A percentile compares a stretch with the other conserved stretches of the same genome.
These are phyloP conservation scores for Ashinkailepas kermadecensis DNA, from an alignment of 2,888 invertebrate species.

Conservation along the genomic window DNA sequence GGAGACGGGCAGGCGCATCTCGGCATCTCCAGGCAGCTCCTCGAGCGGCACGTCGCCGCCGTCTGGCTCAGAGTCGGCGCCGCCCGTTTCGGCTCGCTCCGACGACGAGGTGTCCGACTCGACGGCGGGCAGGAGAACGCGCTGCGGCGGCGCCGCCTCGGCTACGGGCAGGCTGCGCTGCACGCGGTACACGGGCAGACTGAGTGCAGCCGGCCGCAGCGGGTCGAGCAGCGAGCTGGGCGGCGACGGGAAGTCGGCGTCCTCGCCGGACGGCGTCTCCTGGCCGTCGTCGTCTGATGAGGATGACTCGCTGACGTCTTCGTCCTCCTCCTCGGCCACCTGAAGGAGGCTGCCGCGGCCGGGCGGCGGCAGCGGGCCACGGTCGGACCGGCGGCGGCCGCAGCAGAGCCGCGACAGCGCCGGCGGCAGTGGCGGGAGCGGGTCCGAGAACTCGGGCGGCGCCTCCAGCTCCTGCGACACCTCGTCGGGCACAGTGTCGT, in stretches of 20 bases:
- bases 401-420: neutral
- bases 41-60: neutral
- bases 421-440: constrained; percentile 6
- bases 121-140: neutral
- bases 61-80: neutral
- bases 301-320: constrained; percentile 5
- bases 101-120: neutral
- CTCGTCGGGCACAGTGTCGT: constrained; percentile 20
- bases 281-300: neutral
- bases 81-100: neutral
- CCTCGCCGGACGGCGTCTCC: constrained; percentile 12
- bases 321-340: constrained; percentile 69
- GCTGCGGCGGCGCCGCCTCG: constrained; percentile 15
- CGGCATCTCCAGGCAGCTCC: constrained; percentile 10
- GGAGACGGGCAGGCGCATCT: neutral
- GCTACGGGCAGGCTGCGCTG: constrained; percentile 7
- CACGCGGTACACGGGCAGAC: neutral
- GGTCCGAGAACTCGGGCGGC: neutral
- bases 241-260: constrained; percentile 21
- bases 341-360: constrained; percentile 52
- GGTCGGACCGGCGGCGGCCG: constrained; percentile 48
- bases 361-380: neutral
- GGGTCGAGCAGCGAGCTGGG: constrained; percentile 20
- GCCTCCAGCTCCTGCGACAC: neutral
- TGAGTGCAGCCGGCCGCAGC: neutral